Conservation (phyloP, 2,113 vertebrate species). For the Cheirogaleus medius region DNA sequence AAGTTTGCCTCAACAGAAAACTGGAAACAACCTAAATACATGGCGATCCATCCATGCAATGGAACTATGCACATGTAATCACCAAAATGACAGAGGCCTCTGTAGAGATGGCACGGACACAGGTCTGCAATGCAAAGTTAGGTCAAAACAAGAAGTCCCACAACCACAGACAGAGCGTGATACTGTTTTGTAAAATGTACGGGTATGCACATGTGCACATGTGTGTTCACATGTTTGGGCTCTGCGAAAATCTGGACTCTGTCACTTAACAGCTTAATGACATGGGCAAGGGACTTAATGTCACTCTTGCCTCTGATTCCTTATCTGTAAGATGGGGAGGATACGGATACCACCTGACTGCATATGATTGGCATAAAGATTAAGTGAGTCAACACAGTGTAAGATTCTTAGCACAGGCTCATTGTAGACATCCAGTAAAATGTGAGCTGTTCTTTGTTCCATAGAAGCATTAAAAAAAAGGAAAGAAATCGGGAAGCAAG, state of each 20-base stretch:
- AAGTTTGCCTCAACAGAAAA: neutral
- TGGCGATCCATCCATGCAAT: fast-evolving
- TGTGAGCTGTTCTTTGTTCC: neutral
- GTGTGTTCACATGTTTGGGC: neutral
- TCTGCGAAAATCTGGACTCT: neutral
- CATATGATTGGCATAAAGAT: neutral
- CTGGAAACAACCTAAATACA: neutral
- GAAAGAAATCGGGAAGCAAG: slow-evolving; percentile 70
- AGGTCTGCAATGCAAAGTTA: neutral
- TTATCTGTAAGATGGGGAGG: neutral
- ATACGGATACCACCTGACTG: no score
- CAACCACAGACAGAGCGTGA: fast-evolving
- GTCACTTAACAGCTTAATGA: neutral
- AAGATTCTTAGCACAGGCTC: neutral
- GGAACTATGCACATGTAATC: no score
- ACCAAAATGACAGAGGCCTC: neutral
- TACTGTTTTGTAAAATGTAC: neutral
- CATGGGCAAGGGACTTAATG: neutral
- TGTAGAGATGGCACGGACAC: neutral
- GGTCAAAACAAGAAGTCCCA: neutral
- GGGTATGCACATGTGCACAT: fast-evolving
- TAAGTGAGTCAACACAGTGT: neutral
- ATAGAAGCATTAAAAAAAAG: neutral
- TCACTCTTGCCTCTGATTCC: neutral
- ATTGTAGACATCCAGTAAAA: neutral